These are phyloP conservation scores for Heterodera schachtii DNA, from an alignment of 1,140 invertebrate genomes.

Conservation along the genomic window DNA sequence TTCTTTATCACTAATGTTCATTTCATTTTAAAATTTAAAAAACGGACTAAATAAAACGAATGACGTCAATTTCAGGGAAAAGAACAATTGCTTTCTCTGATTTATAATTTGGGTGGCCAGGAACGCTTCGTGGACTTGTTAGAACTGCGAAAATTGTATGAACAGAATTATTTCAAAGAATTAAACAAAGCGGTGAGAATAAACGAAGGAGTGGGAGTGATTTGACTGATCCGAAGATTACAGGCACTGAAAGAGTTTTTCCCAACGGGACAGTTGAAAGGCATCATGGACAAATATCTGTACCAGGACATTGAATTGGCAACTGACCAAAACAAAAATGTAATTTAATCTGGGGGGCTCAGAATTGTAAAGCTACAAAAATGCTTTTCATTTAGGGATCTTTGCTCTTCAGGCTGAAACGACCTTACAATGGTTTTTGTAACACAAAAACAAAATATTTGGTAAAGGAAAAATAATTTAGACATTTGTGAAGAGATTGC, in stretches of 20 bases:
- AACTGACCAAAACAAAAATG: conserved; percentile 13
- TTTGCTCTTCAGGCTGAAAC: conserved; percentile 20
- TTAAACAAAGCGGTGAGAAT: conserved; percentile 16
- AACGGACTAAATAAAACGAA: too few relatives aligned
- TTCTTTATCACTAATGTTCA: not conserved
- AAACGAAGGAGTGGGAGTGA: not conserved
- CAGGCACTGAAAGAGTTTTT: conserved; percentile 22
- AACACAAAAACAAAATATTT: not conserved
- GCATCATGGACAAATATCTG: conserved; percentile 21
- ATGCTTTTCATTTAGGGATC: conserved; percentile 1
- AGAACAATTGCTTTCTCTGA: conserved; percentile 1
- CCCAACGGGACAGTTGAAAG: conserved; percentile 18
- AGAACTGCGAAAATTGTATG: conserved; percentile 10
- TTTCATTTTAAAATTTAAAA: conserved; percentile 7
- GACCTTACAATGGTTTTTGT: conserved; percentile 7
- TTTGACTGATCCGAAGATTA: conserved; percentile 3
- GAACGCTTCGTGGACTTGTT: conserved; percentile 16
- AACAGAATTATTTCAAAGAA: not conserved
- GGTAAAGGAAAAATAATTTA: not conserved
- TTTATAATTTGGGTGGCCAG: conserved; percentile 7
- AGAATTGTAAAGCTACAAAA: too few relatives aligned
- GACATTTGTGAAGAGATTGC: conserved; percentile 8
- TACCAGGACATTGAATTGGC: conserved; percentile 19
- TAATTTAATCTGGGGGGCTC: not conserved
- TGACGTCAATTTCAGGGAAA: conserved; percentile 4